Base-by-base conservation (phyloP, 2,888 invertebrate genomes). In the Schrankia costaestrigalis region DNA sequence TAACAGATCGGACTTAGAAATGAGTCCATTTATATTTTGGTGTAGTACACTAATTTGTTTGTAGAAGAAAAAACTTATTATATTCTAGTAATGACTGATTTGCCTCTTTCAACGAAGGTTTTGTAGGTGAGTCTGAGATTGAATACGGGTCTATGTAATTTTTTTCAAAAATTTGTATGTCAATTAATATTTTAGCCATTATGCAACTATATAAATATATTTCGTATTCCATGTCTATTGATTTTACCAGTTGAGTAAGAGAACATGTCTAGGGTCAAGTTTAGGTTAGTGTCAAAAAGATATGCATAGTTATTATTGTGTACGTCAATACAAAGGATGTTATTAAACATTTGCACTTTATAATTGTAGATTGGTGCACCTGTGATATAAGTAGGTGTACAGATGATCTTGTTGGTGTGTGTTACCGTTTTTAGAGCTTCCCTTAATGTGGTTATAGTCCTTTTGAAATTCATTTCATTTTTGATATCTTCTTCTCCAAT, bases 311-410 rank as follows among this genome's bases (percentile, higher is more conserved):
- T 7, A 10, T 35, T 19, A 11, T 32, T 17, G 1, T 26, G 11
- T 3, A 33, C 14, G 10, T 35, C 35, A 7, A 33, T 17, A 10
- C 4, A 27, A 12, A 41, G 17, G 5, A 26, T 2, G 15, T 14
- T 35, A 29, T 41, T 41, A 10, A 41, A 41, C 7, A 23, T 15
- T 26, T 41, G 35, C 15, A 35, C 31, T 32, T 32, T 41, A 6
- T n/a, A 41, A 18, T 41, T 41, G 21, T 18, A 34, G 21, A 35
- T 40, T 8, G 34, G 39, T 8, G 35, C 31, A 11, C 39, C 35
- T 11, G 29, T 25, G n/a, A 39, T 27, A 13, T 34, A 39, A 7
- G 34, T 39, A 13, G 39, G 39, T 2, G 34, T 19, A 31, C 27
- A 31, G 8, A 39, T 8, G 9, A 39, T 39, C 3, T 34, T 25